A percentile compares a stretch with the other conserved stretches of the same genome.
These are phyloP conservation scores for Drosophila tripunctata DNA, from an alignment of 2,888 invertebrate species.

Conservation along the genomic window DNA sequence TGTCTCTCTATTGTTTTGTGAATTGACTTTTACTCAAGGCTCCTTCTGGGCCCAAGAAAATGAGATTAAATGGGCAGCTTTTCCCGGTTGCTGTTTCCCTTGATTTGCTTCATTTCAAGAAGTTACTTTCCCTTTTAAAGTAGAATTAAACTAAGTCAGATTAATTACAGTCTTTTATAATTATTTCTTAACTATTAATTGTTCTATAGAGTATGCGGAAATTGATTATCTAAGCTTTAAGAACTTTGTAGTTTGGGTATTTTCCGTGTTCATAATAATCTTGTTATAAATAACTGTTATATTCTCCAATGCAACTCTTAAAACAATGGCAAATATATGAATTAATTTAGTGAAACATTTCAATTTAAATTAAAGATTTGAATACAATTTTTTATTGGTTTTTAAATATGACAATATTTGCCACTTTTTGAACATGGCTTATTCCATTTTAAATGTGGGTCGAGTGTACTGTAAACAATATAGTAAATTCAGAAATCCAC, in stretches of 20 bases:
- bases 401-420: conserved; percentile 31
- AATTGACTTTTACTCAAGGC: conserved; percentile 70
- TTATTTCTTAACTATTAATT: no score
- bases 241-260: no score
- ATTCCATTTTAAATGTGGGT: conserved; percentile 44
- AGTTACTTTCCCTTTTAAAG: no score
- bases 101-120: no score
- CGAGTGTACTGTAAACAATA: conserved; percentile 44
- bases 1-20: conserved; percentile 63
- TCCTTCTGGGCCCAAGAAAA: conserved; percentile 1
- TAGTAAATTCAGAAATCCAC: neutral
- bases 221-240: no score
- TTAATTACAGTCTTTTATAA: no score
- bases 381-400: conserved; percentile 12
- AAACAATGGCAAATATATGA: neutral
- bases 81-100: conserved; percentile 40
- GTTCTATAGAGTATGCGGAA: no score
- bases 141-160: no score
- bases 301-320: no score
- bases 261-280: no score
- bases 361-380: conserved; percentile 17
- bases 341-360: neutral
- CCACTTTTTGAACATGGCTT: conserved; percentile 11
- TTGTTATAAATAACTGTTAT: no score
- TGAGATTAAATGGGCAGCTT: neutral